phyloP scores from a whole-genome alignment of 2,797 vertebrate species.

The Arctocebus calabarensis region DNA sequence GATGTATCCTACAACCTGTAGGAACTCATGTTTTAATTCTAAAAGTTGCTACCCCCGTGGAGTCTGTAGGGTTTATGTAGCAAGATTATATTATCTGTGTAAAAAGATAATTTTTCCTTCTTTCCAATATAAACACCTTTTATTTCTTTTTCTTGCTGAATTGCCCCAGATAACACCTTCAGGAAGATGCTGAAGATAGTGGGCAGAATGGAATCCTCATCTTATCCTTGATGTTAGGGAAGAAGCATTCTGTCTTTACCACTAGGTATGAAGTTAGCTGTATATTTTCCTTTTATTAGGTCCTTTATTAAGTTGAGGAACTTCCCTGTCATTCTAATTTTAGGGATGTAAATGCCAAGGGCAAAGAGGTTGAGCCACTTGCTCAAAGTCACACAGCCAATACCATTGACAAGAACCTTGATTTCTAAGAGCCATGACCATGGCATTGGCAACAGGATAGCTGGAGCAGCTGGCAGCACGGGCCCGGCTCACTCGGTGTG shows the following conservation, averaged over 20 bases:
- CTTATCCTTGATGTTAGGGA: background rate
- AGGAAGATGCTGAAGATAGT: background rate
- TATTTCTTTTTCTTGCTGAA: background rate
- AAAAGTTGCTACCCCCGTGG: background rate
- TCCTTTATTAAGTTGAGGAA: background rate
- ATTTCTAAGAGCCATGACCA: background rate
- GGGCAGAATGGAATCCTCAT: accelerated
- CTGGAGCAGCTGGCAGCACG: accelerated
- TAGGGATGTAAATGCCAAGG: background rate
- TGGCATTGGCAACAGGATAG: accelerated
- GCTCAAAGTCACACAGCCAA: background rate
- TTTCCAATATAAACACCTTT: background rate
- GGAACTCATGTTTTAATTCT: slow-evolving; percentile 13
- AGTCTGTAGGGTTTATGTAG: slow-evolving; percentile 10
- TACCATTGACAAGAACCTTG: background rate
- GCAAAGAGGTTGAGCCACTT: background rate
- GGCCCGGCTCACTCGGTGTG: accelerated
- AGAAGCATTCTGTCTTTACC: background rate
- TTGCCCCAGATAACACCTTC: background rate
- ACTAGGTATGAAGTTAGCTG: background rate
- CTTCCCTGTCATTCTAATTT: background rate
- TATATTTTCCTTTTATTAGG: background rate
- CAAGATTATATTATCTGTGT: background rate
- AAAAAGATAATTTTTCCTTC: background rate
- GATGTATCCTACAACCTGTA: background rate